Base-by-base conservation (phyloP, 2,888 invertebrate species). In the Cetonia aurata region DNA sequence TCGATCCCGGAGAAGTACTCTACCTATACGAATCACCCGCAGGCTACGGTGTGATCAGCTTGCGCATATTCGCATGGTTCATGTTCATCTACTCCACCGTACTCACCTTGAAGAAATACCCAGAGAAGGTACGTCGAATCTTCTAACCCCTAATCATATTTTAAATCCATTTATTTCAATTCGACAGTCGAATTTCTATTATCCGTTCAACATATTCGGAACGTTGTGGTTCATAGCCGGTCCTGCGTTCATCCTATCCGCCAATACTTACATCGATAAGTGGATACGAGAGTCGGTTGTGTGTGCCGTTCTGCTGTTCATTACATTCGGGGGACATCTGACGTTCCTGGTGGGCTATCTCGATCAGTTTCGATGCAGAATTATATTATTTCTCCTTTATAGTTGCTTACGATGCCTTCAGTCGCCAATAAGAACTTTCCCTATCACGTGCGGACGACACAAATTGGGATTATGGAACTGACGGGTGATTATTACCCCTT, bases 11-110 rank as follows among this genome's bases (percentile, higher is more conserved):
- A 1, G 89, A 93, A 83, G 96, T 98, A 0, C 82, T 96, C 10
- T 96, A 97, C 80, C 83, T 96, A 1, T 97, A 96, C 80, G 96
- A 98, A 85, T 95, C 95, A 50, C 93, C 94, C 0, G 94, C 96
- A 0, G 97, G 97, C 0, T 95, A 95, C 78, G 92, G 92, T 0
- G 85, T 97, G 6, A 90, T 96, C 9, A 87, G 89, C 3, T 83
- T 96, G 65, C 88, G 95, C 52, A 84, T 95, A 0, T 78, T 91
- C 0, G 95, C 94, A 0, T 97, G 96, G 95, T 86, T 90, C 71
- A 92, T 96, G 86, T 96, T 96, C 77, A 86, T 90, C 0, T 89
- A 90, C 70, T 86, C 86, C 0, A 85, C 85, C 0, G 79, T 92
- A 77, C 92, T 93, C 81, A 96, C 96, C 0, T 87, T 95, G 55